Base-by-base conservation (phyloP, 2,113 vertebrate species). In the Periophthalmodon schlosseri region DNA sequence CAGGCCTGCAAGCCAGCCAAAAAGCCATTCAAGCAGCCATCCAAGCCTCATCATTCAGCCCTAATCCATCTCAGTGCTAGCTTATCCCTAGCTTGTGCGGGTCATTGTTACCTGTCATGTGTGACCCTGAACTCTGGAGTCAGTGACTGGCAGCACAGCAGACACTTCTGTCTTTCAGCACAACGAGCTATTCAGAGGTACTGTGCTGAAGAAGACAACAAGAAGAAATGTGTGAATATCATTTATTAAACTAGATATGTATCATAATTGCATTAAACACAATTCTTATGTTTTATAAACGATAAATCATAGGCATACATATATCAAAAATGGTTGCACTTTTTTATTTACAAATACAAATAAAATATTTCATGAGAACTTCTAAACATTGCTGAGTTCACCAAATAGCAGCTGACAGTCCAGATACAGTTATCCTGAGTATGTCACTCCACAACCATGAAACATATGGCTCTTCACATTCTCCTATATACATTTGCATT, bases 61-160 rank as follows among this genome's bases (percentile, higher is more conserved):
- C 80, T 91, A 91, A 91, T 90, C 89, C 86, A 87, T 76, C 79
- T 81, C 73, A 75, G 72, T 74, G 70, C 79, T 81, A 87, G 85
- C 80, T 87, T 88, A 92, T 92, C 89, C 80, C 85, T 9, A 44
- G 39, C 8, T 89, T 83, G 84, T 87, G 88, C 75, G 85, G 86
- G 86, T 90, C 86, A 90, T 92, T 91, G 89, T 92, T 88, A 90
- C 89, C 81, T 88, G 91, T 90, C 78, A 74, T 89, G 86, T 89
- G 89, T 89, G 88, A 90, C 89, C 86, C 83, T 52, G 10, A 56
- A n/a, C 46, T 84, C 77, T 81, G 73, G 80, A 74, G 85, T 75
- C 69, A 76, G 69, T 44, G 74, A 73, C 67, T 68, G 70, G 77
- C 76, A 72, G 80, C 12, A 52, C 52, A 54, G 57, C 63, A 0